These are phyloP conservation scores for Gymnodraco acuticeps DNA, from an alignment of 2,797 vertebrate genomes.

Conservation along the genomic window DNA sequence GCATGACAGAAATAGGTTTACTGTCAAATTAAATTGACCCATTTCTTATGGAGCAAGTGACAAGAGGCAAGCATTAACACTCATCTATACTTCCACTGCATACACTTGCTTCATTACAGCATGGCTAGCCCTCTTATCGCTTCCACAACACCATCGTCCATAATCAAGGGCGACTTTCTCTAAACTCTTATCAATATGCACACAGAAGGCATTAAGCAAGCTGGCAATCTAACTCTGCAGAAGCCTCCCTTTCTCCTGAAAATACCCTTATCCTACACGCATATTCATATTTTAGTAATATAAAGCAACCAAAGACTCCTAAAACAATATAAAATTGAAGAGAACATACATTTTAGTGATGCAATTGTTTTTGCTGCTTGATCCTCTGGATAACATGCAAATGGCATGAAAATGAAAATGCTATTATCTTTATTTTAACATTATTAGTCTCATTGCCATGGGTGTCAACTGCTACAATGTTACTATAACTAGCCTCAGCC, in stretches of 20 bases:
- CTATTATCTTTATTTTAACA: neutral
- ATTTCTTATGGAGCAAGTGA: neutral
- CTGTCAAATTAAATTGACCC: neutral
- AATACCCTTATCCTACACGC: neutral
- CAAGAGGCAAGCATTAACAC: neutral
- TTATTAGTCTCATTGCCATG: too few species aligned
- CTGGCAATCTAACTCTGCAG: slow-evolving; percentile 64
- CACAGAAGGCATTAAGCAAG: slow-evolving; percentile 67
- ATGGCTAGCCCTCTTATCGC: slow-evolving; percentile 52
- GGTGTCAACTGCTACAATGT: neutral
- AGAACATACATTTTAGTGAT: too few species aligned
- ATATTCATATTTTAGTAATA: neutral
- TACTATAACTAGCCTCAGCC: neutral
- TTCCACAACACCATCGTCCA: slow-evolving; percentile 26
- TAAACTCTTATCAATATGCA: slow-evolving; percentile 77
- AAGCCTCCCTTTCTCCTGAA: slow-evolving; percentile 52
- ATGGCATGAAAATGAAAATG: neutral
- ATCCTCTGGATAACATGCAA: neutral
- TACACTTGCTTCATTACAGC: slow-evolving; percentile 17
- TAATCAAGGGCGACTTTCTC: slow-evolving; percentile 42
- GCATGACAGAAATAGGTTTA: neutral
- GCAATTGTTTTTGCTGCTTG: neutral
- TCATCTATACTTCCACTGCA: slow-evolving; percentile 8
- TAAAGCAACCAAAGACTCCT: neutral
- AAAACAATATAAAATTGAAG: neutral